These are phyloP conservation scores for Pachyrhynchus sulphureomaculatus DNA, from an alignment of 1,140 invertebrate genomes.

Conservation along the genomic window DNA sequence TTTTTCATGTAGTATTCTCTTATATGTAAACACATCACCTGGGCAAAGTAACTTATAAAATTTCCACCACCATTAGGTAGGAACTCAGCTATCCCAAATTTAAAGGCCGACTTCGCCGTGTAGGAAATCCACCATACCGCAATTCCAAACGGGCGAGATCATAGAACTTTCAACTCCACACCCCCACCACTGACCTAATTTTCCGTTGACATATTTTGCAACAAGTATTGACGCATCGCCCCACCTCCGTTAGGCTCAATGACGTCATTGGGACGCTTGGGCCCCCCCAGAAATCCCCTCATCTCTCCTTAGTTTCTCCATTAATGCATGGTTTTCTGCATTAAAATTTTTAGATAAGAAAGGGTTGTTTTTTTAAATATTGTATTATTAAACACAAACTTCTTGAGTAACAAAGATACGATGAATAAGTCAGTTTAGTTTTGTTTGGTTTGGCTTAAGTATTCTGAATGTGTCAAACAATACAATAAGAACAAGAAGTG, in stretches of 20 bases:
- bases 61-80: too few relatives aligned
- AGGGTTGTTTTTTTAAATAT: not conserved
- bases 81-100: not conserved
- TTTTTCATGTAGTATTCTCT: too few relatives aligned
- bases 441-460: too few relatives aligned
- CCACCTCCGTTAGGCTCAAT: slow-evolving; percentile 21
- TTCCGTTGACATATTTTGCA: slow-evolving; percentile 48
- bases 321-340: slow-evolving; percentile 13
- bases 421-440: too few relatives aligned
- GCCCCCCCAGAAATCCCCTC: slow-evolving; percentile 1
- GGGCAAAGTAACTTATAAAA: too few relatives aligned
- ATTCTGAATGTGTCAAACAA: too few relatives aligned
- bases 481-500: too few relatives aligned
- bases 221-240: slow-evolving; percentile 49
- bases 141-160: slow-evolving; percentile 34
- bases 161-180: slow-evolving; percentile 42
- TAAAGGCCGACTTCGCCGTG: not conserved
- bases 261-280: slow-evolving; percentile 30
- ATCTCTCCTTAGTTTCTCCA: slow-evolving; percentile 8
- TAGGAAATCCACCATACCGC: not conserved
- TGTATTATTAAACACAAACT: too few relatives aligned
- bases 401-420: too few relatives aligned
- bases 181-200: slow-evolving; percentile 40
- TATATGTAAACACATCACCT: too few relatives aligned
- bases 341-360: not conserved